phyloP scores from a whole-genome alignment of 2,113 vertebrate genomes.

The Ameiurus melas region DNA sequence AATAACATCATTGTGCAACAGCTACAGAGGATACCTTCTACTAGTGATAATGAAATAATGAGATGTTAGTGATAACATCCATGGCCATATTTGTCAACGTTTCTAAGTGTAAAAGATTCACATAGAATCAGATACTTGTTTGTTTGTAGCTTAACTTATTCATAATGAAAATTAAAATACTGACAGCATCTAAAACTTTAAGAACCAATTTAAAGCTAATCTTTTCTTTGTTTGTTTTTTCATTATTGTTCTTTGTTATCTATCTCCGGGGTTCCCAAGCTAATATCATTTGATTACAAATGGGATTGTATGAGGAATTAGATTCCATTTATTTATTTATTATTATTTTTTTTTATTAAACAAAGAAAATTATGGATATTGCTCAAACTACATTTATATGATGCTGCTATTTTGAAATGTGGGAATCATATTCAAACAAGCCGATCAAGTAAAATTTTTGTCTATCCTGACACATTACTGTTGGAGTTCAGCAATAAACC shows the following conservation, averaged over 20 bases:
- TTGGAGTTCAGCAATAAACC: background rate
- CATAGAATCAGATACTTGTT: background rate
- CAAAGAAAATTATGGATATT: background rate
- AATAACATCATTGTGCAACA: background rate
- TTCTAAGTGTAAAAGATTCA: background rate
- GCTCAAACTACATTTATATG: background rate
- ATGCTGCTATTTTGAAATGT: background rate
- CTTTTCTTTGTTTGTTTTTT: background rate
- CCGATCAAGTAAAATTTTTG: background rate
- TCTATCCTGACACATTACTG: background rate
- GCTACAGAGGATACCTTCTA: background rate
- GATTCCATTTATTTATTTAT: no score
- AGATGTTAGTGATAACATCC: no score
- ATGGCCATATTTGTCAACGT: background rate
- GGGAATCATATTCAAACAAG: background rate
- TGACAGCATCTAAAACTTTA: background rate
- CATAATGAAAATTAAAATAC: background rate
- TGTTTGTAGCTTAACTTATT: background rate
- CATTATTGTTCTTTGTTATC: background rate
- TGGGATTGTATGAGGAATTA: background rate
- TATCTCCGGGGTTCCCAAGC: background rate
- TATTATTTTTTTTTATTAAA: no score
- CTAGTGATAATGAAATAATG: background rate
- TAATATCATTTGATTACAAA: background rate
- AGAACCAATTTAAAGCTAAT: background rate